Evolutionary conservation across 2,113 vertebrate genomes (phyloP).

Genomic region (Eulemur rufifrons): DNA sequence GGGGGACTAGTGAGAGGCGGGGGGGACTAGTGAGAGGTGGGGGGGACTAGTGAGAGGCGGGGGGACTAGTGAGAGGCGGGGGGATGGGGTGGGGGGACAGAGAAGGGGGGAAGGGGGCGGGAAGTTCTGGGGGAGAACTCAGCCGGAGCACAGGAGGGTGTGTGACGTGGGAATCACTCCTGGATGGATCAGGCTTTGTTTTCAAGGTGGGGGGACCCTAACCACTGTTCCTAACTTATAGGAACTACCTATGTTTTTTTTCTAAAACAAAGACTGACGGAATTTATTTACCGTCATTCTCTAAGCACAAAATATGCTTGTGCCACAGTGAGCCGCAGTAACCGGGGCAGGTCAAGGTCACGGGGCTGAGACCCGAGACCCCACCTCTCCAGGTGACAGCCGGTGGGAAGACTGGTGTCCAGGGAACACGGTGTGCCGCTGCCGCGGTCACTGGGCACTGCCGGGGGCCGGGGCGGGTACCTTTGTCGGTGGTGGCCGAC

Average conservation of each 20-base stretch:
- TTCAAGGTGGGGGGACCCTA: neutral
- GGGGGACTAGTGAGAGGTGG: neutral
- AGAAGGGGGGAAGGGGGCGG: too few species aligned
- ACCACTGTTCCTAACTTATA: neutral
- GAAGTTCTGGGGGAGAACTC: too few species aligned
- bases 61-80: too few species aligned
- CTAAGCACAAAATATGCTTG: too few species aligned
- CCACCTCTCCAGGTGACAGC: neutral
- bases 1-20: too few species aligned
- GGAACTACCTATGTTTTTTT: neutral
- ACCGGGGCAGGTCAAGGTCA: rapidly evolving
- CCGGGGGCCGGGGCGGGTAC: constrained; percentile 76
- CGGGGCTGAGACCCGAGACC: neutral
- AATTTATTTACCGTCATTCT: too few species aligned
- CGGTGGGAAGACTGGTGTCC: neutral
- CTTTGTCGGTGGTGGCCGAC: constrained; percentile 94
- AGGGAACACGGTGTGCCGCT: neutral
- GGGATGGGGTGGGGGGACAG: too few species aligned
- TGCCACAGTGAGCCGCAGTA: neutral
- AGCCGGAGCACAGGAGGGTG: neutral
- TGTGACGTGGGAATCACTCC: neutral
- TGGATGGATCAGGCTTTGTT: neutral
- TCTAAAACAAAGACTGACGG: neutral
- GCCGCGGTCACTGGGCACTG: neutral
- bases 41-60: too few species aligned